phyloP scores from a whole-genome alignment of 2,797 vertebrate genomes.

The Sphenodon punctatus region DNA sequence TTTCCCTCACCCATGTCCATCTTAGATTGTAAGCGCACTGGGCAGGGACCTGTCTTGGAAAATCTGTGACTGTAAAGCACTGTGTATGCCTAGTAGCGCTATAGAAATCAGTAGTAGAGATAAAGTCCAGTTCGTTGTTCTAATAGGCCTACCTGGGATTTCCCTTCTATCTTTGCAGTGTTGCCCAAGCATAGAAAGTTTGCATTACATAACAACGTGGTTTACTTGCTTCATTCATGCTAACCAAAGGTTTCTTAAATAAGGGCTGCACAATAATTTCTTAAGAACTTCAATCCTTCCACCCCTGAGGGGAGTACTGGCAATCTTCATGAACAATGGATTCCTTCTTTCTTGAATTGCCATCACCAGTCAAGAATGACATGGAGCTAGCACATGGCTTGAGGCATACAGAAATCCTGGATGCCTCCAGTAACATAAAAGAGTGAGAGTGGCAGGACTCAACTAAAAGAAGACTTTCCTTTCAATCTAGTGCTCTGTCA shows the following conservation, averaged over 20 bases:
- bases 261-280: background rate
- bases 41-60: no score
- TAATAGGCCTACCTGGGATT: background rate
- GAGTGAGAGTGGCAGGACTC: background rate
- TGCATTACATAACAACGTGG: accelerated
- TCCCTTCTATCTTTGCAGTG: background rate
- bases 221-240: background rate
- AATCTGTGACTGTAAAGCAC: no score
- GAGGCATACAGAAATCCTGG: background rate
- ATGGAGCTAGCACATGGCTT: background rate
- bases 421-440: background rate
- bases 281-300: background rate
- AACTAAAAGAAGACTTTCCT: no score
- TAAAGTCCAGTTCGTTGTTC: background rate
- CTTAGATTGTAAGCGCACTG: no score
- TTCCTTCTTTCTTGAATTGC: background rate
- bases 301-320: background rate
- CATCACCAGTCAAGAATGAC: background rate
- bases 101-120: no score
- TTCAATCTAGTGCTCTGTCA: no score
- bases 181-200: background rate
- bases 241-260: background rate
- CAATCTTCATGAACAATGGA: background rate
- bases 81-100: no score
- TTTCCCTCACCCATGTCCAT: no score